Evolutionary conservation across 2,888 invertebrate genomes (phyloP).

Genomic region (Drosophila paucipuncta): DNA sequence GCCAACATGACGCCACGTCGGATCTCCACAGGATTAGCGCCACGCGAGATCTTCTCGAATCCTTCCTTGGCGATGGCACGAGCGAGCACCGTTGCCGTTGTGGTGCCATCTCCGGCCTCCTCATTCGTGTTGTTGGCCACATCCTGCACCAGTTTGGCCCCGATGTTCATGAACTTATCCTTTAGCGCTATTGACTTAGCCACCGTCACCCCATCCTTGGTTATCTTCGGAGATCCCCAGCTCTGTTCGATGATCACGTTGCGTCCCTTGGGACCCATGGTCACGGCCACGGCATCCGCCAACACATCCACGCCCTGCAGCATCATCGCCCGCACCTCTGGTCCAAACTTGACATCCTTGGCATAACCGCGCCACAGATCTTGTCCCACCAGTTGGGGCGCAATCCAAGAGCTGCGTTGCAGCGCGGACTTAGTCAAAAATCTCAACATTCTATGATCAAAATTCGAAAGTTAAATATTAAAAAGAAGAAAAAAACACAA

Average conservation of each 20-base stretch:
- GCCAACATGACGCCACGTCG: constrained; percentile 97
- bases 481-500: neutral
- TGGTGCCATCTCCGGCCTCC: constrained; percentile 99
- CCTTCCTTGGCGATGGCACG: constrained; percentile 99
- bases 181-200: constrained; percentile 98
- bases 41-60: constrained; percentile 98
- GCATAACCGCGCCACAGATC: constrained; percentile 88
- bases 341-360: constrained; percentile 98
- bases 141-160: constrained; percentile 98
- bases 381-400: constrained; percentile 49
- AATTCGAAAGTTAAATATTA: neutral
- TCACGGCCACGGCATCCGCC: constrained; percentile 99
- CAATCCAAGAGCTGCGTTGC: constrained; percentile 85
- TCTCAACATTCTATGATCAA: constrained; percentile 40
- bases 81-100: constrained; percentile 98
- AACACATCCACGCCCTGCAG: constrained; percentile 98
- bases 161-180: constrained; percentile 99
- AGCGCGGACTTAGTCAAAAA: constrained; percentile 73
- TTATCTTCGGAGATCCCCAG: constrained; percentile 99
- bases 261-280: constrained; percentile 99
- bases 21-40: constrained; percentile 98
- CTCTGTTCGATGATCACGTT: constrained; percentile 99
- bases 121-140: constrained; percentile 99
- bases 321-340: constrained; percentile 98
- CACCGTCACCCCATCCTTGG: constrained; percentile 99